Conservation (phyloP, 2,113 vertebrate species). For the Semicossyphus pulcher region DNA sequence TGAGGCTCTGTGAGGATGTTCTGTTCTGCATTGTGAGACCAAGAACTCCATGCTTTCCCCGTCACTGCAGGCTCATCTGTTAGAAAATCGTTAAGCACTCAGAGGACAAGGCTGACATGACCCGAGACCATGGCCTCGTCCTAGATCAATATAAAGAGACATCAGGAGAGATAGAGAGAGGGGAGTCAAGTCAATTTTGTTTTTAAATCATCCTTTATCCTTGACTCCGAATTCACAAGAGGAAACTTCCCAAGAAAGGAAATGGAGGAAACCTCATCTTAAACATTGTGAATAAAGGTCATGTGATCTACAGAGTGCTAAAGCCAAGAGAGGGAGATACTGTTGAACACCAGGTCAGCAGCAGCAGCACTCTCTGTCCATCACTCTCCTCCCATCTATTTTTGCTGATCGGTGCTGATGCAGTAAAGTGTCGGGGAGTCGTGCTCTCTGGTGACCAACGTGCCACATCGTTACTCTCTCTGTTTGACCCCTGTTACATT, state of each 20-base stretch:
- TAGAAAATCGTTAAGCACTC: neutral
- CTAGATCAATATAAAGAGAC: neutral
- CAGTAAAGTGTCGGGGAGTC: neutral
- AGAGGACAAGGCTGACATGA: neutral
- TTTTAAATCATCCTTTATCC: too few relatives aligned
- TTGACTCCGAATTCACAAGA: too few relatives aligned
- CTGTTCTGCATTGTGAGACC: neutral
- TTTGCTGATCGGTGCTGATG: neutral
- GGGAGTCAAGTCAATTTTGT: neutral
- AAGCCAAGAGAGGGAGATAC: too few relatives aligned
- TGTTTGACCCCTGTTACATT: neutral
- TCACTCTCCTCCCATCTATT: neutral
- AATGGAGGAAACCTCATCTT: too few relatives aligned
- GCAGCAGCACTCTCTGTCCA: neutral
- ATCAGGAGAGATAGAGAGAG: neutral
- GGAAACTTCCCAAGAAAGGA: too few relatives aligned
- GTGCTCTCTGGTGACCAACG: neutral
- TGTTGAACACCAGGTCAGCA: too few relatives aligned
- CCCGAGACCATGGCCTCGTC: neutral
- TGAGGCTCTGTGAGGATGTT: neutral
- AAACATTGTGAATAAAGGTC: too few relatives aligned
- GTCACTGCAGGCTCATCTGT: neutral
- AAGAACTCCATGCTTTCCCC: neutral
- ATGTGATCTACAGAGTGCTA: too few relatives aligned
- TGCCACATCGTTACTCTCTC: too few relatives aligned